Evolutionary conservation across 2,888 invertebrate species (phyloP), one percentile per base, ranked within the genome.

Genomic region (Agrotis clavis): DNA sequence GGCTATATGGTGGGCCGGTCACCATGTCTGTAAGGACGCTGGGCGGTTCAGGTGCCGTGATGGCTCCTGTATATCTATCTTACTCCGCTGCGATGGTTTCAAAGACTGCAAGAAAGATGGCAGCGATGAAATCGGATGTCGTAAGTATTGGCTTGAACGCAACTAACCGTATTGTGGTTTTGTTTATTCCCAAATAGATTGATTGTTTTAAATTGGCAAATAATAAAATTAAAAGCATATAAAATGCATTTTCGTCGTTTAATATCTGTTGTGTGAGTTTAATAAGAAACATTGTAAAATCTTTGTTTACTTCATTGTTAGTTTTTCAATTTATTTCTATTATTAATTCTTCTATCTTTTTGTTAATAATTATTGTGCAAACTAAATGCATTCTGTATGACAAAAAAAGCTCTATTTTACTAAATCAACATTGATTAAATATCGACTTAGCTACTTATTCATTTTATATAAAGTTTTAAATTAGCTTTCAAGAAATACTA

Each of bases 11-110:
- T 96, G 95, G 95, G 89, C 90, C 62, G 96, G 95, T 14, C 86
- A 87, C 69, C 91, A 93, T 64, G 92, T 94, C 0, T 96, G 95
- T 80, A 88, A 94, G 81, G 94, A 96, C 30, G 93, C 96, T 45
- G 97, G 97, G 56, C 96, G 95, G 88, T 98, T 98, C 93, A 97
- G 97, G 80, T 98, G 98, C 92, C 96, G 95, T 73, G 98, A 98
- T 91, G 97, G 98, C 65, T 96, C 97, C 86, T 98, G 98, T 92
- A 97, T 98, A 86, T 97, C 97, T 59, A 96, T 97, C 81, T 92
- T 97, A 60, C 94, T 97, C 81, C 97, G 97, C 65, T 98, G 98
- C 92, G 97, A 98, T 91, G 97, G 98, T 74, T 97, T 96, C 87
- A 96, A 96, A 89, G 98, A 98, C 94, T 98, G 98, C 92, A 96